Evolutionary conservation across 2,797 vertebrate genomes (phyloP).

Genomic region (Pangasius larnaudii): DNA sequence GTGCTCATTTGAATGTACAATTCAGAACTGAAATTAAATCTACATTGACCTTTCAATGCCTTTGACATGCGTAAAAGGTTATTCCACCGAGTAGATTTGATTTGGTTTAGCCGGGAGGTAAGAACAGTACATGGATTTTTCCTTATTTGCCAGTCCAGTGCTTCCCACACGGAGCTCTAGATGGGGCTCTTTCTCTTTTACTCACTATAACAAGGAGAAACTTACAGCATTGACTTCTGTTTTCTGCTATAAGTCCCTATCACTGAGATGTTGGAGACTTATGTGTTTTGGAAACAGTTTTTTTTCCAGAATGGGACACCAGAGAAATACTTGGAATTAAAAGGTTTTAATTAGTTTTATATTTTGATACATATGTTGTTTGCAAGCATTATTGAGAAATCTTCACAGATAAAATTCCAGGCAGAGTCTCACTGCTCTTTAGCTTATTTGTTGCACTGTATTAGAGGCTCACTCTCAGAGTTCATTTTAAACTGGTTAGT

Average conservation of each 20-base stretch:
- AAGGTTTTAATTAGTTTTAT: background rate
- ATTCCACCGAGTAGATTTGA: background rate
- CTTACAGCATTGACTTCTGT: background rate
- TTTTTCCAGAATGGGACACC: background rate
- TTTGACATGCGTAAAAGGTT: background rate
- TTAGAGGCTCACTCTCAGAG: background rate
- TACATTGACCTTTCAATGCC: background rate
- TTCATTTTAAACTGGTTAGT: slow-evolving; percentile 14
- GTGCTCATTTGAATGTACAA: background rate
- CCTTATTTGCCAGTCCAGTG: background rate
- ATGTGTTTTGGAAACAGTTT: background rate
- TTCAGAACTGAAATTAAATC: background rate
- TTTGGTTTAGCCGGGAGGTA: background rate
- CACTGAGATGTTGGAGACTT: background rate
- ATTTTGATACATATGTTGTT: background rate
- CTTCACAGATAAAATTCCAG: slow-evolving; percentile 17
- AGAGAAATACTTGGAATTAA: background rate
- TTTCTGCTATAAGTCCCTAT: background rate
- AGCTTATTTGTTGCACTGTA: background rate
- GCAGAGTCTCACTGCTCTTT: background rate
- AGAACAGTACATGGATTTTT: background rate
- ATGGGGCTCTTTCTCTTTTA: slow-evolving; percentile 12
- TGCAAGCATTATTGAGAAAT: background rate
- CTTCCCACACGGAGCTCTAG: background rate
- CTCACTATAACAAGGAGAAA: background rate